These are phyloP conservation scores for Dendrolimus kikuchii DNA, from an alignment of 1,140 invertebrate genomes.

Conservation along the genomic window DNA sequence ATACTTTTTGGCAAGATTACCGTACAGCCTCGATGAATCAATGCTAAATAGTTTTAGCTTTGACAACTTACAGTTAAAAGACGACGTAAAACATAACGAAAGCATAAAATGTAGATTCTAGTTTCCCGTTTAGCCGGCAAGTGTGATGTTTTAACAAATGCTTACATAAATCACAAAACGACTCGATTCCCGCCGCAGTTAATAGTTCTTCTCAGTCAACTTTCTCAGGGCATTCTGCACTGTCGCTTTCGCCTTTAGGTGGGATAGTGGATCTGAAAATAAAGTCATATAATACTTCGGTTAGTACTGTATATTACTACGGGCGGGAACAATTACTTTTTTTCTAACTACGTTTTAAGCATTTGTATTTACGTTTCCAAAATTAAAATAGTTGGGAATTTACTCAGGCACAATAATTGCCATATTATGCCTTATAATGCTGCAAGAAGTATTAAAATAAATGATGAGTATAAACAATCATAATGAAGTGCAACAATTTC, in stretches of 20 bases:
- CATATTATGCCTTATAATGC: too few species aligned
- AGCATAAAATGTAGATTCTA: not conserved
- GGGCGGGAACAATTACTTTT: too few species aligned
- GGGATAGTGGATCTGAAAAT: constrained; percentile 62
- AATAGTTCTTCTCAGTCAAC: constrained; percentile 64
- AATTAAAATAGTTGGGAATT: too few species aligned
- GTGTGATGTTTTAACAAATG: constrained; percentile 27
- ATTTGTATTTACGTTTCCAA: too few species aligned
- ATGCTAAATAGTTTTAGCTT: not conserved
- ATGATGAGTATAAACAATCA: too few species aligned
- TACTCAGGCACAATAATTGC: too few species aligned
- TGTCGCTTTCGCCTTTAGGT: constrained; percentile 67
- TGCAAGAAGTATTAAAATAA: too few species aligned
- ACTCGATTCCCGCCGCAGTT: constrained; percentile 19
- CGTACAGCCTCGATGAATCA: constrained; percentile 19
- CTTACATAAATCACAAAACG: constrained; percentile 37
- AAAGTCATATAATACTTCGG: constrained; percentile 5
- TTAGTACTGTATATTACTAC: not conserved
- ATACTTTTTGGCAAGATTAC: constrained; percentile 31
- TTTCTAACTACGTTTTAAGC: too few species aligned
- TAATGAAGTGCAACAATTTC: not conserved
- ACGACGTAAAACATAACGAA: too few species aligned
- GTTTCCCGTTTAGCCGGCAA: constrained; percentile 3
- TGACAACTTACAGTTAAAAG: not conserved
- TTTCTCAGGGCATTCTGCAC: constrained; percentile 68